These are phyloP conservation scores for Collichthys lucidus DNA, from an alignment of 2,113 vertebrate genomes.

Conservation along the genomic window DNA sequence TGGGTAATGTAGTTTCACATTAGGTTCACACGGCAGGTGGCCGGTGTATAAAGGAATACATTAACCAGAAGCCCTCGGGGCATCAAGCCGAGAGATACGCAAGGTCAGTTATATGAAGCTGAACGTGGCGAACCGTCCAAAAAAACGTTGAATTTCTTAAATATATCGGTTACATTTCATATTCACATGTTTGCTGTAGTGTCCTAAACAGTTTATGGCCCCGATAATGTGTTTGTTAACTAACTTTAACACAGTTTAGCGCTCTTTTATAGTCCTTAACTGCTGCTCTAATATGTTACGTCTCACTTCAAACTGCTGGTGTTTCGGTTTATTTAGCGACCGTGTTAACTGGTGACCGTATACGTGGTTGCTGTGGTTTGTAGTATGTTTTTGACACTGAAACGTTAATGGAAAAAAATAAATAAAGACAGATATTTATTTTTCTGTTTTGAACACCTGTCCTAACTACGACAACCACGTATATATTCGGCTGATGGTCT, in stretches of 20 bases:
- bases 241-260: not conserved
- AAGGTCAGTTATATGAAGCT: slow-evolving; percentile 65
- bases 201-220: accelerated
- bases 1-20: slow-evolving; percentile 70
- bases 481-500: too few species aligned
- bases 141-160: not conserved
- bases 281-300: too few species aligned
- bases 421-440: too few species aligned
- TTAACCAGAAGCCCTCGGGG: slow-evolving; percentile 47
- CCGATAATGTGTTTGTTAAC: not conserved
- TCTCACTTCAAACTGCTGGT: too few species aligned
- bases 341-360: too few species aligned
- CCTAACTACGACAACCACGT: too few species aligned
- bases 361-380: too few species aligned
- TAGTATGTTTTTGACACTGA: too few species aligned
- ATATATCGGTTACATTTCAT: accelerated
- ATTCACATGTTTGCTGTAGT: not conserved
- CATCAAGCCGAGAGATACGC: not conserved
- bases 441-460: too few species aligned
- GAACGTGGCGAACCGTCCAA: not conserved
- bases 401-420: too few species aligned
- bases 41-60: slow-evolving; percentile 18
- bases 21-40: accelerated
- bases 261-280: not conserved
- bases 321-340: too few species aligned